phyloP scores from a whole-genome alignment of 2,888 invertebrate species.

The Parasteatoda lunata region DNA sequence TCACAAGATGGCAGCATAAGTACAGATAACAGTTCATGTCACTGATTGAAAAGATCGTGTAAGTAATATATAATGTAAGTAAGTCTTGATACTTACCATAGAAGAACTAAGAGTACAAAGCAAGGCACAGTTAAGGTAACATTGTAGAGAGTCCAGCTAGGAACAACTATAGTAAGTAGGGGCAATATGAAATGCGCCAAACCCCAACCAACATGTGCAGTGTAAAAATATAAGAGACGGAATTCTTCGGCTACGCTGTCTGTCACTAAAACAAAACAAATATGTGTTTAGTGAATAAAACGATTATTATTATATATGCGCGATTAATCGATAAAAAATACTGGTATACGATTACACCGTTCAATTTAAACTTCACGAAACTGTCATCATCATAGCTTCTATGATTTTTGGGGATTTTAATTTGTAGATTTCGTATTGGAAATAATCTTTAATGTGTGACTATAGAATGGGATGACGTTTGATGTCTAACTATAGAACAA shows the following conservation, averaged over 20 bases:
- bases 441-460: too few relatives aligned
- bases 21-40: too few relatives aligned
- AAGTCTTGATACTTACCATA: conserved; percentile 27
- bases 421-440: too few relatives aligned
- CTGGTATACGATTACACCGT: too few relatives aligned
- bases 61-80: not conserved
- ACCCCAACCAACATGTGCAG: conserved; percentile 46
- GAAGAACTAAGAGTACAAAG: conserved; percentile 9
- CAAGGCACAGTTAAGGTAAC: not conserved
- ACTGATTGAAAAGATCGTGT: not conserved
- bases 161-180: conserved; percentile 4
- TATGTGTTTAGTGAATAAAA: too few relatives aligned
- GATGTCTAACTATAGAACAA: not conserved
- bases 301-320: too few relatives aligned
- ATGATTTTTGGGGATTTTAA: too few relatives aligned
- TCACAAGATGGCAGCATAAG: too few relatives aligned
- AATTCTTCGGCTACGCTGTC: conserved; percentile 36
- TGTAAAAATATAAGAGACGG: conserved; percentile 25
- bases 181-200: conserved; percentile 42
- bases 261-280: conserved; percentile 37
- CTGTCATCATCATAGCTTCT: too few relatives aligned
- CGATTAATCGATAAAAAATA: too few relatives aligned
- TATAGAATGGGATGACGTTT: too few relatives aligned
- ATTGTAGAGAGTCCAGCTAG: conserved; percentile 31
- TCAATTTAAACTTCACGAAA: too few relatives aligned